Percentiles rank a stretch among this genome's conserved stretches.
Conservation (phyloP, 2,888 invertebrate genomes). For the Andrena fulva region DNA sequence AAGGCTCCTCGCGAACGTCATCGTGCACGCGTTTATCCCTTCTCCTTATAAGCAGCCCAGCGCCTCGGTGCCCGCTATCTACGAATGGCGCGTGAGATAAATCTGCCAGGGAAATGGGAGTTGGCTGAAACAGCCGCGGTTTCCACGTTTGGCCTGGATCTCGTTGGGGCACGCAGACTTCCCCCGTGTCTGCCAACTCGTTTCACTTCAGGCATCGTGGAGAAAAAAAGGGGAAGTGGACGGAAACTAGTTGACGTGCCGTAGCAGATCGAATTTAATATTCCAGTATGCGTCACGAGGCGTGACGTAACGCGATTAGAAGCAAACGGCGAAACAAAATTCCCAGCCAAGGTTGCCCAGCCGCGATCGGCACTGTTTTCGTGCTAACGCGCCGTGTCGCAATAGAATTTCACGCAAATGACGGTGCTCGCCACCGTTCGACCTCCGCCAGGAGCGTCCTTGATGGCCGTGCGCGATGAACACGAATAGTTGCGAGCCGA, state of each 20-base stretch:
- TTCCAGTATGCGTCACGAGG: background rate
- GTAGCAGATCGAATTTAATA: background rate
- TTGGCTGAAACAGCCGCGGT: constrained; percentile 28
- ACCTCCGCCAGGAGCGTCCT: constrained; percentile 40
- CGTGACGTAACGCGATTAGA: constrained; percentile 8
- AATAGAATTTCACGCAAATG: constrained; percentile 14
- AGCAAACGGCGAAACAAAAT: constrained; percentile 1
- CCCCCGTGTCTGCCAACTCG: background rate
- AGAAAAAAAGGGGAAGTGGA: background rate
- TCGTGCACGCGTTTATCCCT: constrained; percentile 19
- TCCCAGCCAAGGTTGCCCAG: background rate
- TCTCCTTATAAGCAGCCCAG: background rate
- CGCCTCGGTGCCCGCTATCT: constrained; percentile 18
- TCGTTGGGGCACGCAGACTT: background rate
- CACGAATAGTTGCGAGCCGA: background rate
- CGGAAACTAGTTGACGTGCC: background rate
- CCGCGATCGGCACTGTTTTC: background rate
- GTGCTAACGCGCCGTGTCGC: background rate
- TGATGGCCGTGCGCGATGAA: constrained; percentile 13
- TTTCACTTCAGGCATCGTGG: background rate
- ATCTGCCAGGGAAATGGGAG: constrained; percentile 43
- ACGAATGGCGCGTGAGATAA: constrained; percentile 38
- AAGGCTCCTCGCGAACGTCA: constrained; percentile 38
- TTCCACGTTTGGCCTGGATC: constrained; percentile 49
- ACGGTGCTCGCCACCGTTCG: constrained; percentile 11